Evolutionary conservation across 2,797 vertebrate genomes (phyloP).

Genomic region (Enteromius viviparus): DNA sequence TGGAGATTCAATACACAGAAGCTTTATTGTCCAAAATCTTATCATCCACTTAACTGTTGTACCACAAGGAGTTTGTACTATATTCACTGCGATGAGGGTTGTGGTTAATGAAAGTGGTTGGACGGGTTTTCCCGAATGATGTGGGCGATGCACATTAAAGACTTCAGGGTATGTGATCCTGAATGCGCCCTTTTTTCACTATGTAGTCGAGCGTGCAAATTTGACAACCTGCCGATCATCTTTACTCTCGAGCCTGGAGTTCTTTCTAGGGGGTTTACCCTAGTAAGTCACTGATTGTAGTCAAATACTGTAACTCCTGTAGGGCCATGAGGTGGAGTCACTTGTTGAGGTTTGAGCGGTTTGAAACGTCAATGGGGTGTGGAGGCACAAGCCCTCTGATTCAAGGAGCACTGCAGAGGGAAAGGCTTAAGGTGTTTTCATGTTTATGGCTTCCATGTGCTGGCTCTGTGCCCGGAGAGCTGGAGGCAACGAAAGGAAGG

Average conservation of each 20-base stretch:
- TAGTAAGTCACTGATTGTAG: slow-evolving; percentile 22
- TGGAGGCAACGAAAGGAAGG: slow-evolving; percentile 46
- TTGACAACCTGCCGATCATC: slow-evolving; percentile 35
- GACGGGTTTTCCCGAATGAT: slow-evolving; percentile 51
- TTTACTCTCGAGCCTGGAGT: slow-evolving; percentile 23
- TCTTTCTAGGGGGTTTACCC: slow-evolving; percentile 22
- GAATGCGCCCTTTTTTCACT: slow-evolving; percentile 44
- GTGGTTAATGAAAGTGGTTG: slow-evolving; percentile 42
- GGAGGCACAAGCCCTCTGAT: slow-evolving; percentile 47
- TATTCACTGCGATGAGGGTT: slow-evolving; percentile 34
- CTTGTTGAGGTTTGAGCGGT: slow-evolving; percentile 15
- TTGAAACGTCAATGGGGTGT: slow-evolving; percentile 54
- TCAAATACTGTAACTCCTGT: slow-evolving; percentile 39
- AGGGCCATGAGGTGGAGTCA: slow-evolving; percentile 34
- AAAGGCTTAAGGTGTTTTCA: slow-evolving; percentile 52
- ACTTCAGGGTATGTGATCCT: slow-evolving; percentile 45
- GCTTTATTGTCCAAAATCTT: slow-evolving; percentile 14
- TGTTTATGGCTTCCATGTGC: slow-evolving; percentile 47
- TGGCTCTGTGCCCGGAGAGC: slow-evolving; percentile 50
- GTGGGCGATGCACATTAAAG: slow-evolving; percentile 40
- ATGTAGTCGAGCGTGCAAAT: not conserved
- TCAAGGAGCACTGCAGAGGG: slow-evolving; percentile 38
- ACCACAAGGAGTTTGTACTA: not conserved
- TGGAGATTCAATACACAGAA: not conserved
- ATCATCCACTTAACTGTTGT: slow-evolving; percentile 12